These are phyloP conservation scores for Pelobates cultripes DNA, from an alignment of 2,797 vertebrate species.

Conservation along the genomic window DNA sequence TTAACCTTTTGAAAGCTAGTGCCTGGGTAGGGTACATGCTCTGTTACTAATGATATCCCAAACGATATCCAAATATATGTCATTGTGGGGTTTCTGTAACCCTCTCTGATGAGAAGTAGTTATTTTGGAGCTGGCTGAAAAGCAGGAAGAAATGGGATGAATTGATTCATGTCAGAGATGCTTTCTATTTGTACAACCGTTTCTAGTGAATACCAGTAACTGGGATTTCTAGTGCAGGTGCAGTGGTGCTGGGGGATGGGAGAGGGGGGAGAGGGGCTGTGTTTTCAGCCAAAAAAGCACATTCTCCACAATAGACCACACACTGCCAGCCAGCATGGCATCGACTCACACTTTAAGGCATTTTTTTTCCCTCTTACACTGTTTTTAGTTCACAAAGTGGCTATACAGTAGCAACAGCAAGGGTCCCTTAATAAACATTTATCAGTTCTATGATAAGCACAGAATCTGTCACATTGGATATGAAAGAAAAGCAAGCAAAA, in stretches of 20 bases:
- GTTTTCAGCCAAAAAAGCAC: slow-evolving; percentile 82
- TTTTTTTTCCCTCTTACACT: slow-evolving; percentile 71
- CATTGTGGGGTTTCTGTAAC: slow-evolving; percentile 69
- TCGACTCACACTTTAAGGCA: slow-evolving; percentile 82
- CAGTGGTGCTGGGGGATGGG: slow-evolving; percentile 78
- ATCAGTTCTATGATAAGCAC: slow-evolving; percentile 69
- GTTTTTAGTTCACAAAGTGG: slow-evolving; percentile 77
- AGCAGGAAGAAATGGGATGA: slow-evolving; percentile 86
- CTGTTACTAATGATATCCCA: slow-evolving; percentile 68
- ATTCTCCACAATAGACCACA: slow-evolving; percentile 93
- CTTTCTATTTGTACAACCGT: slow-evolving; percentile 80
- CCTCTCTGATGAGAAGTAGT: slow-evolving; percentile 70
- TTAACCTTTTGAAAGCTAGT: slow-evolving; percentile 45
- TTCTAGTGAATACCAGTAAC: slow-evolving; percentile 90
- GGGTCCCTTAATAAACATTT: slow-evolving; percentile 77
- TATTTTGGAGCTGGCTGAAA: slow-evolving; percentile 73
- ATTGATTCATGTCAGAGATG: slow-evolving; percentile 89
- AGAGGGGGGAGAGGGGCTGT: slow-evolving; percentile 73
- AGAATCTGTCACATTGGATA: slow-evolving; percentile 60
- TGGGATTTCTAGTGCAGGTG: slow-evolving; percentile 95
- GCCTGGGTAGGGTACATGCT: slow-evolving; percentile 58
- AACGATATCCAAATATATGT: slow-evolving; percentile 70
- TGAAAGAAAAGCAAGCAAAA: too few species aligned
- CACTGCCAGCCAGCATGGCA: slow-evolving; percentile 95
- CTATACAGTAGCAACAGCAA: slow-evolving; percentile 73